Base-by-base conservation (phyloP, 1,140 invertebrate genomes). In the Euura lappo region DNA sequence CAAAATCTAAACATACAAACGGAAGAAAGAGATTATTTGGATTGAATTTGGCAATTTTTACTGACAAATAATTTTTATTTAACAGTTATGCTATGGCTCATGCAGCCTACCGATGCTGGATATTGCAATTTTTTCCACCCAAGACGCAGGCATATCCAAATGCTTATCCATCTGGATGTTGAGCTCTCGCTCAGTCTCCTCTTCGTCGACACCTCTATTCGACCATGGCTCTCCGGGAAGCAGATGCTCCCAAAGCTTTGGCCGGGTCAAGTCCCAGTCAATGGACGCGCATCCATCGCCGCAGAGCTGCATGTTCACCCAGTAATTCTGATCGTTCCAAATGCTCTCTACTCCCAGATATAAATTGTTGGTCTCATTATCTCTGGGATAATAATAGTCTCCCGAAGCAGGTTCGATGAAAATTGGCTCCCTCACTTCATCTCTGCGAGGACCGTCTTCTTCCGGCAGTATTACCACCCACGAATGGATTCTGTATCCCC, bases 271-370 rank as follows among this genome's bases (percentile, higher is more conserved):
- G 75, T 95, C 89, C 86, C 90, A 93, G 6, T 87, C 84, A 3
- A 92, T 78, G 0, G 89, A 60, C 2, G 72, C 74, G 42, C 88
- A 84, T 13, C 87, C 88, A 10, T 88, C 81, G 0, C 81, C 83
- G 72, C 89, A 89, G 44, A 88, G 86, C 85, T 94, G 91, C 88
- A 93, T 88, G 85, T 95, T 93, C 13, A 93, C 90, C 91, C 96
- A 98, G 87, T 96, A 97, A 87, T 98, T 98, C 65, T 90, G 82
- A 79, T 97, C 87, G 80, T 97, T 97, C 92, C 96, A 98, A 65
- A 97, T 84, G 74, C 92, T 93, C 77, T 98, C 96, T 6, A 98
- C 88, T 0, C 93, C 90, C 44, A 93, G 90, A 79, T 97, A 98
- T 65, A 92, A 87, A 28, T 87, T 80, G 72, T 91, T 90, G 43